Base-by-base conservation (phyloP, 2,113 vertebrate species). In the Catharus fuscescens region DNA sequence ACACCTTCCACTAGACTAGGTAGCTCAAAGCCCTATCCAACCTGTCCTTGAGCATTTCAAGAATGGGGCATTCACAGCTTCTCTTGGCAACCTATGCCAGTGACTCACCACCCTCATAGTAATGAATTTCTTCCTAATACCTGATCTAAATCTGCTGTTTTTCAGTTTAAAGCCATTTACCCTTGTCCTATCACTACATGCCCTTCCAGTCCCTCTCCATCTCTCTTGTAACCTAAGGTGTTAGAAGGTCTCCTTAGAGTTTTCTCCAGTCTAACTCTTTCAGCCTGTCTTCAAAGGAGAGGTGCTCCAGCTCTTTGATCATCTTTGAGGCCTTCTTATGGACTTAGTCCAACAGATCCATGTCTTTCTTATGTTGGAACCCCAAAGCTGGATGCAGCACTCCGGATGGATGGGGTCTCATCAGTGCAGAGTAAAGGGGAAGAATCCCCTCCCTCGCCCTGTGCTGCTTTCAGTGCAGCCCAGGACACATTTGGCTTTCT, bases 381-480 rank as follows among this genome's bases (percentile, higher is more conserved):
- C 32, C 38, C 60, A 74, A 28, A 52, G 32, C 12, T 29, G 53
- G 66, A 59, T 13, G 16, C 67, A 73, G 32, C 31, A 18, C 18
- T 56, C 17, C 14, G 32, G 14, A 18, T 18, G 32, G 14, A 18
- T 50, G 59, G 8, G 12, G 14, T 80, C 32, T 81, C 53, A 52
- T 13, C 38, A 52, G 60, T 0, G 1, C 18, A 36, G 26, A 65
- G 26, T 1, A 59, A 16, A 29, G 32, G 23, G 5, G 7, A 53
- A 66, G 60, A 45, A 59, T 74, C 6, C 6, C 19, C 19, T 88
- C 23, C 18, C 53, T 81, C 0, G 0, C 28, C 4, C 52, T 59
- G 11, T 0, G 0, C 32, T 45, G 24, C 52, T n/a, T 50, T 44
- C 8, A 36, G 10, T 59, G 26, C 44, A 44, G 45, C 36, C 44